Conservation (phyloP, 2,113 vertebrate species). For the Phainopepla nitens region DNA sequence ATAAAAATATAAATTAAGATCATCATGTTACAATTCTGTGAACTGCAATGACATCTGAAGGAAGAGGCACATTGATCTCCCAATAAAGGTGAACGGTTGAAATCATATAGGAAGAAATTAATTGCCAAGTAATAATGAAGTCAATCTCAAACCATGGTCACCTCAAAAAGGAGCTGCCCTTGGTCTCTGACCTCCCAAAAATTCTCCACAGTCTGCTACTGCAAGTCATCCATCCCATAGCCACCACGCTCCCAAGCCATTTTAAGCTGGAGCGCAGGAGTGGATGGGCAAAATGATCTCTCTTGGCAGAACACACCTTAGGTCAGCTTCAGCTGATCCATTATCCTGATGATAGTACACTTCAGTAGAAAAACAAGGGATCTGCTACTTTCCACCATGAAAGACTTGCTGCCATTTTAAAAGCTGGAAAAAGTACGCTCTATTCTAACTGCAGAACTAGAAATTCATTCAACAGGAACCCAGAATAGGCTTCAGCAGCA, state of each 20-base stretch:
- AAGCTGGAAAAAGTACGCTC: not conserved
- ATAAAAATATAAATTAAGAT: not conserved
- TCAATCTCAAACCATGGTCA: rapidly evolving
- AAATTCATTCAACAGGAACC: not conserved
- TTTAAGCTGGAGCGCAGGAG: rapidly evolving
- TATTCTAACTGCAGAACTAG: not conserved
- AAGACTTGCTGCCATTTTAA: not conserved
- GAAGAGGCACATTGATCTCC: not conserved
- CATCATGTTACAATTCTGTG: not conserved
- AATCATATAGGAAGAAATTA: not conserved
- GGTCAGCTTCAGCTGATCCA: not conserved
- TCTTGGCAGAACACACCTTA: not conserved
- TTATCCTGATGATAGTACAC: not conserved
- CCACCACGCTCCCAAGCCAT: not conserved
- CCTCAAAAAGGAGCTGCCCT: not conserved
- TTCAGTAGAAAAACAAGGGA: not conserved
- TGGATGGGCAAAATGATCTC: not conserved
- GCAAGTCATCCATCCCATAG: not conserved
- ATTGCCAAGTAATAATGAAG: not conserved
- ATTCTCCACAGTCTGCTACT: not conserved
- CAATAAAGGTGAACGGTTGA: not conserved
- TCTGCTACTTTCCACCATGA: not conserved
- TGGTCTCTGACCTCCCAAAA: not conserved
- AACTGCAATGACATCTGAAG: not conserved
- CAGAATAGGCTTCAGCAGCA: not conserved